Base-by-base conservation (phyloP, 2,797 vertebrate genomes). In the Smutsia gigantea region DNA sequence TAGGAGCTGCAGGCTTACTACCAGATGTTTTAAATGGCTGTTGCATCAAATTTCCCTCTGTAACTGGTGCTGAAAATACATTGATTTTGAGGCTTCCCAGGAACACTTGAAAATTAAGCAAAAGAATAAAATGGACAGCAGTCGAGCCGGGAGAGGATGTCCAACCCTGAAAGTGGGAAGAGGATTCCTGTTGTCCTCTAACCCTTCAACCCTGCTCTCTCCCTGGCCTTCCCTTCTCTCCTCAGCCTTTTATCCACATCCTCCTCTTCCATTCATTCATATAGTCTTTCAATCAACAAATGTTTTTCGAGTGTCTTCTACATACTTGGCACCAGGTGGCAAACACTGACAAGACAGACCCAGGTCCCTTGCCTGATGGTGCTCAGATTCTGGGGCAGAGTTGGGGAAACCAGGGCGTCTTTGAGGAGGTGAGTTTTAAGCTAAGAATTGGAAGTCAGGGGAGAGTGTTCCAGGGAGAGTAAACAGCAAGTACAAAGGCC, bases 41-140 rank as follows among this genome's bases (percentile, higher is more conserved):
- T 75, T 99, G 99, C 98, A 99, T 99, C 79, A 98, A 95, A 77
- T 99, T 99, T 87, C 99, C 99, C 97, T 99, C 99, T 98, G 98
- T 98, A 97, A 99, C 99, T 61, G 99, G 99, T 97, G 98, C 99
- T 97, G 99, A 99, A 98, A 99, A 99, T 96, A 99, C 99, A 97
- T 98, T 99, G 97, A 99, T 99, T 46, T 96, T 99, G 99, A 57
- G 99, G 99, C 93, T 99, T 99, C 95, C 98, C 98, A 39, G 99
- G 99, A 97, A 99, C 99, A 97, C 99, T 99, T 99, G 98, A 68
- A 59, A 98, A 93, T 83, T 23, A 97, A 97, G 77, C 18, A 97
- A 92, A 18, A 13, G 79, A 83, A 87, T 19, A 95, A 94, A 93
- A 29, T 87, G 27, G 42, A 39, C n/a, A 51, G 23, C 85, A 12